Conservation (phyloP, 2,888 invertebrate species). For the Neoitamus cyanurus region DNA sequence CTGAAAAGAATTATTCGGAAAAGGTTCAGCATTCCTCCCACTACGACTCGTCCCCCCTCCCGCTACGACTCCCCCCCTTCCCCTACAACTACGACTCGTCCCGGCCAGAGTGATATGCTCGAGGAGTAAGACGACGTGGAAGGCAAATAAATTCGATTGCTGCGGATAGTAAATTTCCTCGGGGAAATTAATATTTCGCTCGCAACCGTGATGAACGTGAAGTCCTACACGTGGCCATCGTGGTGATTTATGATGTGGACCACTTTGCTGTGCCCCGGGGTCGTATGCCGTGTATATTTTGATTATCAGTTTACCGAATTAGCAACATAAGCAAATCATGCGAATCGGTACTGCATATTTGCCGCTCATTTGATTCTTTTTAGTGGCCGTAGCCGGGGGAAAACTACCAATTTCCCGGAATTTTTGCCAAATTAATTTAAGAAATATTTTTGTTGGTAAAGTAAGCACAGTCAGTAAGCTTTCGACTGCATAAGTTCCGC, state of each 20-base stretch:
- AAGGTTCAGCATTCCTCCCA: background rate
- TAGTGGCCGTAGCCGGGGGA: no score
- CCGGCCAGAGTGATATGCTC: background rate
- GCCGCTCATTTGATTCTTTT: background rate
- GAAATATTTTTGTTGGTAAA: background rate
- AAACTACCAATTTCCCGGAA: background rate
- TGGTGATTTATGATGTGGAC: background rate
- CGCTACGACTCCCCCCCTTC: background rate
- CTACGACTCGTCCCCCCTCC: background rate
- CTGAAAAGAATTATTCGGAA: background rate
- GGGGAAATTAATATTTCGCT: slow-evolving; percentile 24
- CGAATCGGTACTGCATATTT: background rate
- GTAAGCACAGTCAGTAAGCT: no score
- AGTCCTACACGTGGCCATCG: background rate
- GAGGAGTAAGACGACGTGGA: background rate
- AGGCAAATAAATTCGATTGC: slow-evolving; percentile 1
- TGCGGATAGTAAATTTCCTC: slow-evolving; percentile 14
- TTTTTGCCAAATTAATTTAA: background rate
- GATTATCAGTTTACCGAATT: background rate
- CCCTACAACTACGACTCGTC: background rate
- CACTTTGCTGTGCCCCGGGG: background rate
- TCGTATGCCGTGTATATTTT: background rate
- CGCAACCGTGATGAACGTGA: background rate
- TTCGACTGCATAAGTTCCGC: no score
- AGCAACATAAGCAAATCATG: background rate